These are phyloP conservation scores for Meta bourneti DNA, from an alignment of 2,888 invertebrate species.

Conservation along the genomic window DNA sequence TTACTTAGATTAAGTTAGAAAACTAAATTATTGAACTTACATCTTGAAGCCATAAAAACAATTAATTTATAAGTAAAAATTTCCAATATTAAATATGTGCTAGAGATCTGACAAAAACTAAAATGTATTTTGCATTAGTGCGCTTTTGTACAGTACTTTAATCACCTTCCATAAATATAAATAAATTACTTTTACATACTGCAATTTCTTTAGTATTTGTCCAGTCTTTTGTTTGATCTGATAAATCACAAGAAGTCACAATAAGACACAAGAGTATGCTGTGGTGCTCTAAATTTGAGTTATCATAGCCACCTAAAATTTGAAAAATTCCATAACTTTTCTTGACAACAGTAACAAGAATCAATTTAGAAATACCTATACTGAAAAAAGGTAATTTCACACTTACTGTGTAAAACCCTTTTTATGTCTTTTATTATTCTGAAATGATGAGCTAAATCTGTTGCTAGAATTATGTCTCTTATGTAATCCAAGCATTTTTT, in stretches of 20 bases:
- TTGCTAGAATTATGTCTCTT: conserved; percentile 88
- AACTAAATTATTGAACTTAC: neutral
- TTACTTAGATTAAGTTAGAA: no score
- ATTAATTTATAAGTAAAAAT: neutral
- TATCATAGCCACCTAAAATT: conserved; percentile 83
- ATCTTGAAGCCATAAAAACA: neutral
- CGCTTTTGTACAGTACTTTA: neutral
- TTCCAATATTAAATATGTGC: neutral
- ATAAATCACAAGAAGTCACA: conserved; percentile 91
- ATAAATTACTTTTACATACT: conserved; percentile 78
- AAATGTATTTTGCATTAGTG: neutral
- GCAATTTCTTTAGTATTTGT: conserved; percentile 84
- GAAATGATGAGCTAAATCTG: conserved; percentile 90
- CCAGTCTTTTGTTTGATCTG: conserved; percentile 91
- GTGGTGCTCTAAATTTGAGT: conserved; percentile 83
- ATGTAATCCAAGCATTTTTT: conserved; percentile 85
- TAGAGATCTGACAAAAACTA: neutral
- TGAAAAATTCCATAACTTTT: neutral
- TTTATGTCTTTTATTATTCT: conserved; percentile 83
- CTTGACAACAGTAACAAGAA: no score
- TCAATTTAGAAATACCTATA: neutral
- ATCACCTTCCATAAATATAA: neutral
- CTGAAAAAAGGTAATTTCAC: neutral
- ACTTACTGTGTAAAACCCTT: conserved; percentile 80
- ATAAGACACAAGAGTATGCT: conserved; percentile 86